Base-by-base conservation (phyloP, 2,797 vertebrate species). In the Brachyalestes nurse region DNA sequence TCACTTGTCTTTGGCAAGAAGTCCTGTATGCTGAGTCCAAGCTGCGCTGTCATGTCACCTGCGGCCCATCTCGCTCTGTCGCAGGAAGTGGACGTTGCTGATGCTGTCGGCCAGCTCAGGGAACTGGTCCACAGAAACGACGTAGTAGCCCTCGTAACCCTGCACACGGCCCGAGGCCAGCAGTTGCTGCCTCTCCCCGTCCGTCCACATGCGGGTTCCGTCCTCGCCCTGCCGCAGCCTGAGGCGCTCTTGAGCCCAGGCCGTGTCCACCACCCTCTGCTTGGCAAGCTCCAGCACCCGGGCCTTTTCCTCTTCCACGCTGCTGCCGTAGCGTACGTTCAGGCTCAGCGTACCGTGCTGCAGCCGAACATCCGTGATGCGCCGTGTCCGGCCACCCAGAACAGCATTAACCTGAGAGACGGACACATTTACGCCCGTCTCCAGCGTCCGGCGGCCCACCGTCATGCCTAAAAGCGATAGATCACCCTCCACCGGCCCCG, bases 1-100 rank as follows among this genome's bases (percentile, higher is more conserved):
- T 96, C 96, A 96, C 96, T 83, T 95, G 97, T 99, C 97, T 99
- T 99, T 99, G 98, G 97, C 97, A 98, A 99, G 95, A 95, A 96
- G 97, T 98, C 95, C 96, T 89, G 66, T 80, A 82, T 47, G 70
- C 38, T 40, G 70, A 77, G 80, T 72, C 78, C 60, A 67, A 81
- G 66, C 23, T 25, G 25, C 72, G 40, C 72, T 19, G 69, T 93
- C 92, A 95, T 98, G 97, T 99, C 97, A 99, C 98, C 98, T 99
- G 91, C 97, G 96, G 94, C 98, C 98, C 97, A 98, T 98, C 91
- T 99, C 98, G n/a, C 96, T 99, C 95, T 99, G 98, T 96, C 97
- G 96, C 97, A 99, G 96, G 93, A 99, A 99, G 88, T 99, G 97
- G 92, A 99, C 94, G 90, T 99, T 99, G 95, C 95, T 97, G 86